A percentile compares a stretch with the other conserved stretches of the same genome.
These are phyloP conservation scores for Ligdia adustata DNA, from an alignment of 2,888 invertebrate genomes.

Conservation along the genomic window DNA sequence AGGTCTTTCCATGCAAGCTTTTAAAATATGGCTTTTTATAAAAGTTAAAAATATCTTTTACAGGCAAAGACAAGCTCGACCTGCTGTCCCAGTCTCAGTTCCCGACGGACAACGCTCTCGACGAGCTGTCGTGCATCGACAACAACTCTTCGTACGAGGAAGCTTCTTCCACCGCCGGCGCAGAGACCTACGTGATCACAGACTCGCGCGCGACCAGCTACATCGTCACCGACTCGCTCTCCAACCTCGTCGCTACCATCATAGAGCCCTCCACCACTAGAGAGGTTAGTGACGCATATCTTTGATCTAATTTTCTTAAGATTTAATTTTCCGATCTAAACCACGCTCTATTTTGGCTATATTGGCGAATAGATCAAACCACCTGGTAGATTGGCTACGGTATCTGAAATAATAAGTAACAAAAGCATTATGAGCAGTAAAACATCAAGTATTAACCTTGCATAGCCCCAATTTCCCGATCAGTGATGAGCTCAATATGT, in stretches of 20 bases:
- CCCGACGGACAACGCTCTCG: constrained; percentile 48
- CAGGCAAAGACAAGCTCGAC: constrained; percentile 66
- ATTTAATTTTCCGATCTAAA: too few species aligned
- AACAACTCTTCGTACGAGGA: constrained; percentile 45
- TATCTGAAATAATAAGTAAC: too few species aligned
- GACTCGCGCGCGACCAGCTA: constrained; percentile 63
- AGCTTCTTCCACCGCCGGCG: constrained; percentile 33
- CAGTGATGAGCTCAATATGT: too few species aligned
- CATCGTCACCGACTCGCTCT: constrained; percentile 64
- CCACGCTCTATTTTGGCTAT: too few species aligned
- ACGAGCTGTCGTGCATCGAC: constrained; percentile 51
- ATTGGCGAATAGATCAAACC: too few species aligned
- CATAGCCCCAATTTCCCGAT: not conserved
- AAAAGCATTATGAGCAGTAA: not conserved
- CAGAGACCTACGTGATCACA: constrained; percentile 75
- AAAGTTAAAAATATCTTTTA: not conserved
- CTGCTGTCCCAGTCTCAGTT: constrained; percentile 46
- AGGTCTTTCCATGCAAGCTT: too few species aligned
- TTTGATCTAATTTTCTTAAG: not conserved
- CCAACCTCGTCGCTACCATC: constrained; percentile 55
- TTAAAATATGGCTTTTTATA: too few species aligned
- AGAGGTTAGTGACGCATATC: constrained; percentile 14
- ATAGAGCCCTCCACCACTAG: constrained; percentile 42
- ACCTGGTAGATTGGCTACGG: too few species aligned
- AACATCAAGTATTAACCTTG: not conserved